These are phyloP conservation scores for Poicephalus gulielmi DNA, from an alignment of 2,113 vertebrate genomes.

Conservation along the genomic window DNA sequence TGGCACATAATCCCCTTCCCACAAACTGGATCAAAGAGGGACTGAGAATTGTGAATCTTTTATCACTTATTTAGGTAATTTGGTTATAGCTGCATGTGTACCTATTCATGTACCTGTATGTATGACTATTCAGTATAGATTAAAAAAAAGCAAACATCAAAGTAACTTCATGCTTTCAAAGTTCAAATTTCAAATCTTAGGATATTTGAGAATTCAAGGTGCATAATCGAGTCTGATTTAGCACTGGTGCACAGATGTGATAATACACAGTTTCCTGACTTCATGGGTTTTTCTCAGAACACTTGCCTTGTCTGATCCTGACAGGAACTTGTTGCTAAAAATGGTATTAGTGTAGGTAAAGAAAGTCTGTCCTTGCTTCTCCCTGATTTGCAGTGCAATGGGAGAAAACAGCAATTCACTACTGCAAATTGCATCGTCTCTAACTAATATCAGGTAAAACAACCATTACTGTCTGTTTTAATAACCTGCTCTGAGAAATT, in stretches of 20 bases:
- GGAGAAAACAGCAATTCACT: neutral
- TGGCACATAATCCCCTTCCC: neutral
- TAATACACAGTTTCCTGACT: neutral
- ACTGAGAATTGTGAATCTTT: neutral
- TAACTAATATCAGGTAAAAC: neutral
- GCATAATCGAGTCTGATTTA: neutral
- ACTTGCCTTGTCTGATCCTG: neutral
- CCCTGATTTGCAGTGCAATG: neutral
- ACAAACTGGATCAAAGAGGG: neutral
- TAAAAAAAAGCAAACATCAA: neutral
- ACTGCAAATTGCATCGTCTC: neutral
- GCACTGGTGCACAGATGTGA: neutral
- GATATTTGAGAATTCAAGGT: neutral
- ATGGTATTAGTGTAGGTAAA: neutral
- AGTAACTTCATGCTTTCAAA: neutral
- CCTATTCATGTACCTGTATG: neutral
- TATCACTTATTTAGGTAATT: neutral
- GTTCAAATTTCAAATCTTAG: neutral
- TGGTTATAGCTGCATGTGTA: neutral
- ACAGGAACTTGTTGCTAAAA: neutral
- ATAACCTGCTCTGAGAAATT: neutral
- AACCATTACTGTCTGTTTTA: neutral
- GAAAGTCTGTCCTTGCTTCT: neutral
- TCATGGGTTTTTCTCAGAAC: neutral
- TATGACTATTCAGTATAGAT: neutral